Evolutionary conservation across 2,797 vertebrate genomes (phyloP).

Genomic region (Brachyrhaphis roseni): DNA sequence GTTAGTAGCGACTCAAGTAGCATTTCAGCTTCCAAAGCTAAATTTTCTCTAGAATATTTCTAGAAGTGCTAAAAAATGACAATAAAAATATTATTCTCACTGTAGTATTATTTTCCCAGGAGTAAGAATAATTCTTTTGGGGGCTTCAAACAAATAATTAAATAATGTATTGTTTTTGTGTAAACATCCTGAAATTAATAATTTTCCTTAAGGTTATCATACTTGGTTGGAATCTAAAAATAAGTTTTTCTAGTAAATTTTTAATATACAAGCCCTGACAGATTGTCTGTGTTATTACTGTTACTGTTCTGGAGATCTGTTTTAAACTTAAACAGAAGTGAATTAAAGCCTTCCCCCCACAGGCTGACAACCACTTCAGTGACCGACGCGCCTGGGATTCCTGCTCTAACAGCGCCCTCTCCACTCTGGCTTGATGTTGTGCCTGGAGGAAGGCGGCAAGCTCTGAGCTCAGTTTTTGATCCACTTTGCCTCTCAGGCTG

Average conservation of each 20-base stretch:
- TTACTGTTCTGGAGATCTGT: constrained; percentile 40
- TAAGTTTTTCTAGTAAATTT: not conserved
- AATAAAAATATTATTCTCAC: not conserved
- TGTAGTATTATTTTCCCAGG: not conserved
- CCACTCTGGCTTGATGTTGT: constrained; percentile 4
- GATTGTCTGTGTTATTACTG: constrained; percentile 11
- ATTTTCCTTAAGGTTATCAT: not conserved
- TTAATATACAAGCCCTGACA: not conserved
- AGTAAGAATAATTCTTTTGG: not conserved
- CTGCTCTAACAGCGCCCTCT: constrained; percentile 15
- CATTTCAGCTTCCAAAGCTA: not conserved
- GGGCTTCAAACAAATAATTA: not conserved
- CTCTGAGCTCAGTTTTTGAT: constrained; percentile 31
- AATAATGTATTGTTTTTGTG: not conserved
- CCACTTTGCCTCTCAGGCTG: constrained; percentile 45
- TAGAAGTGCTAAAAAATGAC: not conserved
- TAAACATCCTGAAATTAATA: not conserved
- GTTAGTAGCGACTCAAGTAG: not conserved
- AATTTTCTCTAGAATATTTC: not conserved
- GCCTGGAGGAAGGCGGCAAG: constrained; percentile 37
- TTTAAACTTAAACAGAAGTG: constrained; percentile 47
- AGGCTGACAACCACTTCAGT: constrained; percentile 26
- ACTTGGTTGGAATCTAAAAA: not conserved
- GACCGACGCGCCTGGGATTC: constrained; percentile 25
- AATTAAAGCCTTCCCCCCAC: constrained; percentile 45